Base-by-base conservation (phyloP, 2,888 invertebrate genomes). In the Ichneumoninae sp. region DNA sequence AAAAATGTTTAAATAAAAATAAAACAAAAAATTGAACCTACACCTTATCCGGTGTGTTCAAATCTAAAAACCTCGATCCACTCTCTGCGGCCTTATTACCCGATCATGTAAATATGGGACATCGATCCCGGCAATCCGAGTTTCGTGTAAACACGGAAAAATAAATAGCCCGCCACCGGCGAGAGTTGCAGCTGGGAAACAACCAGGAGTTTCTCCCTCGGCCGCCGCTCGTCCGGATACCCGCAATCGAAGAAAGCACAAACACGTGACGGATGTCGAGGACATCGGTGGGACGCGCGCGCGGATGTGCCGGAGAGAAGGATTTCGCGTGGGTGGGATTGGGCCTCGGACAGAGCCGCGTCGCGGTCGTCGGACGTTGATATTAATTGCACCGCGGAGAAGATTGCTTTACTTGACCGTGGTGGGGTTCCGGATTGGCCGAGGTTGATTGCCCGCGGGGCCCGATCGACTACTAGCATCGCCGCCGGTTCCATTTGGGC, bases 361-460 rank as follows among this genome's bases (percentile, higher is more conserved):
- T 52, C 57, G 82, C 69, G 85, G 83, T 85, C 76, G 77, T 83
- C 80, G 77, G 82, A 83, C 85, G 86, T 86, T 86, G 85, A 86
- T 86, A 86, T 86, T 86, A 86, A 86, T 84, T 85, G 83, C 83
- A 86, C 85, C 80, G 83, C 85, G 86, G 83, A 86, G 86, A 87
- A 82, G 83, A 88, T 87, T 87, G 86, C 86, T 87, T 83, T 85
- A 85, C 86, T 86, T 87, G 86, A 87, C 81, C 86, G 80, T 83
- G 57, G 57, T 10, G 22, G 22, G 57, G 63, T 26, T 74, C 57
- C 70, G 75, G 83, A 81, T 85, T 86, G 86, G 83, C 80, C 80
- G 54, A 69, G 76, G 80, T 85, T 86, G 86, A 86, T 86, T 86
- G 86, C 86, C 76, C 85, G 81, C 82, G 79, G 85, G 82, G 68